A percentile compares a stretch with the other conserved stretches of the same genome.
Evolutionary conservation across 2,113 vertebrate species (phyloP).

Genomic region (Syrmaticus mikado): DNA sequence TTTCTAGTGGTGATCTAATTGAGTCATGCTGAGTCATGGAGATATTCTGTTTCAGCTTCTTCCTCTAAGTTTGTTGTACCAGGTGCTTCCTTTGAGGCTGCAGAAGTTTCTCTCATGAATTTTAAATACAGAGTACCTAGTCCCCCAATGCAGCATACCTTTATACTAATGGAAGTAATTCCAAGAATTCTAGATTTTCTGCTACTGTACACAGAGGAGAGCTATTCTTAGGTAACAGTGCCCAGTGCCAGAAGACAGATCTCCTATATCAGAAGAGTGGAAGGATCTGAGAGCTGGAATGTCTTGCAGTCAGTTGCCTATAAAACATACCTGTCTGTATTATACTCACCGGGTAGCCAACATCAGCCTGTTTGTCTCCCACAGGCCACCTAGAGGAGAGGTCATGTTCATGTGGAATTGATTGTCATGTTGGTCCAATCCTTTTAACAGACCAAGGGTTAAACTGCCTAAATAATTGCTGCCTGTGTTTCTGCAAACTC

Average conservation of each 20-base stretch:
- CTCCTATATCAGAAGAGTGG: background rate
- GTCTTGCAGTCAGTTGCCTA: background rate
- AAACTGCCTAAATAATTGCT: background rate
- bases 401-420: background rate
- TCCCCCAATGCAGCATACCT: background rate
- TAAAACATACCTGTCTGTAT: background rate
- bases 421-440: background rate
- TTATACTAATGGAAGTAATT: background rate
- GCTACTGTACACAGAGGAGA: no score
- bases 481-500: background rate
- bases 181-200: background rate
- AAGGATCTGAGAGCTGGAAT: background rate
- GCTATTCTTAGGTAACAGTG: background rate
- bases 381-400: background rate
- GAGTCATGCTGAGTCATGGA: background rate
- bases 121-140: background rate
- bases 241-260: background rate
- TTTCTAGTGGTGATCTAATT: background rate
- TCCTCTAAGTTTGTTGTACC: background rate
- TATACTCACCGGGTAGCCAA: background rate
- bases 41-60: background rate
- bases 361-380: background rate
- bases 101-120: background rate
- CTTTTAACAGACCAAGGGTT: background rate
- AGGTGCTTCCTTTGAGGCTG: background rate